Evolutionary conservation across 2,113 vertebrate genomes (phyloP).

Genomic region (Okapia johnstoni): DNA sequence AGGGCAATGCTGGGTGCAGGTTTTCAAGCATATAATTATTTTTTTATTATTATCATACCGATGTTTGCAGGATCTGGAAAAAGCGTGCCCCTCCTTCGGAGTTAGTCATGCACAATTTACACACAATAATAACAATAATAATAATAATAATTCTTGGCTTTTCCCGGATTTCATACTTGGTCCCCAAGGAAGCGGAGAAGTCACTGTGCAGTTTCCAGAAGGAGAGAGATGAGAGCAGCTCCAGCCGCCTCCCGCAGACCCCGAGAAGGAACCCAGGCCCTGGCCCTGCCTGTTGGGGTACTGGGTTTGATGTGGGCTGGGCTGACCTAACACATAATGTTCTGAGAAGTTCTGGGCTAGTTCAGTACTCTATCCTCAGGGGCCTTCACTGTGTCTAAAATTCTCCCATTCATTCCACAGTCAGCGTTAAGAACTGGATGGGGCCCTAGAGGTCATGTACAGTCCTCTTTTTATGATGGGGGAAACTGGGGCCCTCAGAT

Average conservation of each 20-base stretch:
- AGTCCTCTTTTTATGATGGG: not conserved
- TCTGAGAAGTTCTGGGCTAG: not conserved
- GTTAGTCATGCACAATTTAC: conserved; percentile 73
- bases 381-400: not conserved
- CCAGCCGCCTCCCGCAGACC: not conserved
- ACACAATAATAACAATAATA: conserved; percentile 34
- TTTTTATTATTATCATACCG: conserved; percentile 76
- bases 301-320: not conserved
- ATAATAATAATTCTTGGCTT: conserved; percentile 39
- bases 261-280: accelerated
- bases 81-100: conserved; percentile 62
- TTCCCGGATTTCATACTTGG: not conserved
- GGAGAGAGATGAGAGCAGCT: not conserved
- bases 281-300: not conserved
- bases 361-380: not conserved
- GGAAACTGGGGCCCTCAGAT: not conserved
- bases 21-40: conserved; percentile 80
- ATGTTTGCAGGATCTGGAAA: conserved; percentile 76
- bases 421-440: not conserved
- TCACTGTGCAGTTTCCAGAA: not conserved
- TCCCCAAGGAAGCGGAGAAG: not conserved
- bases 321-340: not conserved
- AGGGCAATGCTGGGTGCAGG: conserved; percentile 76
- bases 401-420: not conserved
- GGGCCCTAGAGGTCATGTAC: not conserved